phyloP scores from a whole-genome alignment of 1,140 invertebrate species.

The Spodoptera litura region DNA sequence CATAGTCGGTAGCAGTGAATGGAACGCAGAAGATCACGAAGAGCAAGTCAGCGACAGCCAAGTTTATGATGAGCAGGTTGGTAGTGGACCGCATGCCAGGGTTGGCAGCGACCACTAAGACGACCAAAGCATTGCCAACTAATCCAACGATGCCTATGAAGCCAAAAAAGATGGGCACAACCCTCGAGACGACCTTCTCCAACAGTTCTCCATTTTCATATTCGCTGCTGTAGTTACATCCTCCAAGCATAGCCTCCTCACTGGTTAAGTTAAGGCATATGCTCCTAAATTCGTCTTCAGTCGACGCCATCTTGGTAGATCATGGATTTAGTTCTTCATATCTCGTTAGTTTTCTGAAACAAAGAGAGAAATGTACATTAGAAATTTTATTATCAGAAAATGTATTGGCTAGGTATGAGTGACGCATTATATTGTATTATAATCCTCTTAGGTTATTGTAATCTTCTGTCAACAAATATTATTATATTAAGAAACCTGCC shows the following conservation, averaged over 20 bases:
- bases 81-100: conserved; percentile 97
- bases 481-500: not conserved
- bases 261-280: conserved; percentile 79
- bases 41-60: conserved; percentile 95
- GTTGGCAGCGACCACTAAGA: conserved; percentile 94
- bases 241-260: conserved; percentile 70
- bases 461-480: not conserved
- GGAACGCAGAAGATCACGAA: conserved; percentile 99
- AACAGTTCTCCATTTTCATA: conserved; percentile 84
- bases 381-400: not conserved
- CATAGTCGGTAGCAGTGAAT: conserved; percentile 96
- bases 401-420: not conserved
- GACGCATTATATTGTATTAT: not conserved
- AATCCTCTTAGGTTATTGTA: not conserved
- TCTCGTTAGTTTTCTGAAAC: conserved; percentile 63
- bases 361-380: conserved; percentile 47
- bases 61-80: conserved; percentile 95
- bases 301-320: conserved; percentile 70
- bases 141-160: conserved; percentile 95
- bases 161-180: conserved; percentile 95
- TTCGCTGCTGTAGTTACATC: conserved; percentile 76
- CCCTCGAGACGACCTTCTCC: conserved; percentile 88
- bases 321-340: conserved; percentile 48
- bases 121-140: conserved; percentile 95
- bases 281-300: conserved; percentile 80